Percentiles rank a stretch among this genome's conserved stretches.
Conservation (phyloP, 2,888 invertebrate genomes). For the Amiota mariae region DNA sequence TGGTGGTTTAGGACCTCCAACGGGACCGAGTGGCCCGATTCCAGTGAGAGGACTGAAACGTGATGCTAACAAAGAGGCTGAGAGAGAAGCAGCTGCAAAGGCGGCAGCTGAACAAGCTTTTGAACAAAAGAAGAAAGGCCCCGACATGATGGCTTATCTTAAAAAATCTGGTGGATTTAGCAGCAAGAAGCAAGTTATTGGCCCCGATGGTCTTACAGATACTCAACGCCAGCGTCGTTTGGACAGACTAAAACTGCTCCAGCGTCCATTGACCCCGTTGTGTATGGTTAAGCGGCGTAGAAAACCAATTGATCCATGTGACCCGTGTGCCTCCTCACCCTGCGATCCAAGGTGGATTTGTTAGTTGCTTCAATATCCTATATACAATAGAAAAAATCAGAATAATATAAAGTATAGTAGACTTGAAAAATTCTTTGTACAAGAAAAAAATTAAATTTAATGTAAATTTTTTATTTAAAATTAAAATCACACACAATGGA, state of each 20-base stretch:
- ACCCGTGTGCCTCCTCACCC: slow-evolving; percentile 25
- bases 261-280: slow-evolving; percentile 50
- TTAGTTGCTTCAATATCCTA: not conserved
- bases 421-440: not conserved
- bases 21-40: slow-evolving; percentile 31
- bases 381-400: not conserved
- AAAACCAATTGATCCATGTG: slow-evolving; percentile 48
- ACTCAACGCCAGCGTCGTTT: slow-evolving; percentile 44
- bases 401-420: not conserved
- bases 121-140: slow-evolving; percentile 39
- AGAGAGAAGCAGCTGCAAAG: slow-evolving; percentile 31
- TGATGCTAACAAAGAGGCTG: not conserved
- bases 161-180: slow-evolving; percentile 26
- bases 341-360: slow-evolving; percentile 27
- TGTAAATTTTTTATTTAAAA: slow-evolving; percentile 5
- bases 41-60: slow-evolving; percentile 30
- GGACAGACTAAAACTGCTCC: slow-evolving; percentile 31
- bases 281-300: slow-evolving; percentile 53
- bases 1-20: slow-evolving; percentile 20
- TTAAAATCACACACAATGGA: not conserved
- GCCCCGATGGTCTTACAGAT: slow-evolving; percentile 48
- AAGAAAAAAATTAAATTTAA: slow-evolving; percentile 6
- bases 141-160: slow-evolving; percentile 56
- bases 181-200: slow-evolving; percentile 38
- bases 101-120: slow-evolving; percentile 27